A percentile compares a stretch with the other conserved stretches of the same genome.
These are phyloP conservation scores for Dryomyza anilis DNA, from an alignment of 2,888 invertebrate genomes.

Conservation along the genomic window DNA sequence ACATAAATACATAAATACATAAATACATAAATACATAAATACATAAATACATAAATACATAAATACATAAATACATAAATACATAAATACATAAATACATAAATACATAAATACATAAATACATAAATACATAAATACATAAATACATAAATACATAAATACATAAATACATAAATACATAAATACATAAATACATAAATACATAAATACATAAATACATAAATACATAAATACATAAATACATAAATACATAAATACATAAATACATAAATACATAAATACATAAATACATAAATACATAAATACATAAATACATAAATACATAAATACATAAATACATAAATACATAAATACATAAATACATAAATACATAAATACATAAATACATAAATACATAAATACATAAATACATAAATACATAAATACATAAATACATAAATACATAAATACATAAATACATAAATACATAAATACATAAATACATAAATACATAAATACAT, in stretches of 20 bases:
- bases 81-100: background rate
- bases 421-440: background rate
- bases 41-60: background rate
- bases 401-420: background rate
- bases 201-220: background rate
- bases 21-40: background rate
- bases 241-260: background rate
- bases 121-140: background rate
- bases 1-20: background rate
- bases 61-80: background rate
- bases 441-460: background rate
- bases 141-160: background rate
- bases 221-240: background rate
- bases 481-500: background rate
- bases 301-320: background rate
- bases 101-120: background rate
- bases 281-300: background rate
- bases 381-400: background rate
- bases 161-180: background rate
- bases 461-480: background rate
- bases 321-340: background rate
- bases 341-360: background rate
- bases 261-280: background rate
- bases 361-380: background rate
- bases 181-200: background rate